Conservation (phyloP, 1,140 invertebrate species). For the Pectinophora gossypiella region DNA sequence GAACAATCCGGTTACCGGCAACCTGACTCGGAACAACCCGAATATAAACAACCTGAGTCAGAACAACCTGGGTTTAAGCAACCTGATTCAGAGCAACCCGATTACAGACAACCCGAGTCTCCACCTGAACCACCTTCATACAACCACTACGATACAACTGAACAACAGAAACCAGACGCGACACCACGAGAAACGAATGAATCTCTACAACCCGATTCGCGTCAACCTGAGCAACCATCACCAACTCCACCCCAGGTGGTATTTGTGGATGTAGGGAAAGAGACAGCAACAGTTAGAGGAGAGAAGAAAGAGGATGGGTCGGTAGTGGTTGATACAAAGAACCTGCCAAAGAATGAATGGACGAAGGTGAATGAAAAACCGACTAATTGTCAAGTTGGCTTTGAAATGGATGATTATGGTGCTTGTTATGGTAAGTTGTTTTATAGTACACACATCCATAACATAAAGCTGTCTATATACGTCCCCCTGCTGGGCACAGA, state of each 20-base stretch:
- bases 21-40: slow-evolving; percentile 15
- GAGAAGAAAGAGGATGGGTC: slow-evolving; percentile 45
- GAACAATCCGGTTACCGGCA: background rate
- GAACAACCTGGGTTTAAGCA: slow-evolving; percentile 7
- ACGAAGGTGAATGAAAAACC: slow-evolving; percentile 44
- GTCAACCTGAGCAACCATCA: background rate
- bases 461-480: background rate
- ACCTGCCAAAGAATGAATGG: slow-evolving; percentile 55
- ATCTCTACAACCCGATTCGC: background rate
- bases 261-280: slow-evolving; percentile 32
- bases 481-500: too few species aligned
- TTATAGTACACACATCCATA: background rate
- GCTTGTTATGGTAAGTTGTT: slow-evolving; percentile 56
- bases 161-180: too few species aligned
- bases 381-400: slow-evolving; percentile 70
- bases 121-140: too few species aligned
- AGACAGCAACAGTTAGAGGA: slow-evolving; percentile 31
- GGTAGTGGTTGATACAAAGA: slow-evolving; percentile 38
- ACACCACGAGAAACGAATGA: background rate
- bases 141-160: too few species aligned
- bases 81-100: slow-evolving; percentile 9
- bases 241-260: slow-evolving; percentile 31
- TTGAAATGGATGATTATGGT: slow-evolving; percentile 65
- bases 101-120: too few species aligned
- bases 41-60: slow-evolving; percentile 4